Conservation (phyloP, 2,113 vertebrate species). For the Chlorodrepanis virens region DNA sequence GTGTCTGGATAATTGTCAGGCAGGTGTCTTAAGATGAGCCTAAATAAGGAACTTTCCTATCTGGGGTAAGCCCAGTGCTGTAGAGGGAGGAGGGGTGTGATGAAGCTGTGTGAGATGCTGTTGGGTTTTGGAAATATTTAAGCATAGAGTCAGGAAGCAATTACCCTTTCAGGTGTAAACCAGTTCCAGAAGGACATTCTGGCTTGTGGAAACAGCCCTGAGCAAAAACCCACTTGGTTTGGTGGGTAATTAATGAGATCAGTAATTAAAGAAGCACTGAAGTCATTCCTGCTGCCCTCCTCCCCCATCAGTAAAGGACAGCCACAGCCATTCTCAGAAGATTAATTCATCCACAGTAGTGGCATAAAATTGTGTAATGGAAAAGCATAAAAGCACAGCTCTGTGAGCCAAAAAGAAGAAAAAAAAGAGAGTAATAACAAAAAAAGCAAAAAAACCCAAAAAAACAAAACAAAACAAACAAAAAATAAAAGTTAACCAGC, state of each 20-base stretch:
- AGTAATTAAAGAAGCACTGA: constrained; percentile 28
- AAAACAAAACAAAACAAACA: background rate
- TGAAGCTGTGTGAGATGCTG: background rate
- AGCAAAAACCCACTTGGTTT: constrained; percentile 3
- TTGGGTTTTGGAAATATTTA: background rate
- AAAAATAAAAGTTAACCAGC: background rate
- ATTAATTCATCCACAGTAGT: background rate
- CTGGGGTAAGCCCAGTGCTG: background rate
- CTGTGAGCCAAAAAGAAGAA: background rate
- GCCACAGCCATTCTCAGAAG: background rate
- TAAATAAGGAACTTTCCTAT: background rate
- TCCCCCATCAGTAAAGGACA: constrained; percentile 1
- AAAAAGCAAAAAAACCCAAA: background rate
- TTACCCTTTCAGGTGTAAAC: constrained; percentile 49
- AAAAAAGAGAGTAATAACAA: background rate
- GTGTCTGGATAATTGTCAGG: background rate
- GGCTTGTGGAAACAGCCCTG: constrained; percentile 20
- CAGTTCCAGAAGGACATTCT: constrained; percentile 32
- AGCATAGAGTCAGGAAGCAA: background rate
- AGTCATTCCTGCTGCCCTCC: constrained; percentile 20
- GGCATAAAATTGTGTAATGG: background rate
- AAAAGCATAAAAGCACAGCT: background rate
- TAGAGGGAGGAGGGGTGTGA: background rate
- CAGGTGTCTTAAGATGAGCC: background rate
- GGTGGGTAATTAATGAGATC: constrained; percentile 41